Conservation (phyloP, 2,113 vertebrate genomes). For the Apteryx mantelli region DNA sequence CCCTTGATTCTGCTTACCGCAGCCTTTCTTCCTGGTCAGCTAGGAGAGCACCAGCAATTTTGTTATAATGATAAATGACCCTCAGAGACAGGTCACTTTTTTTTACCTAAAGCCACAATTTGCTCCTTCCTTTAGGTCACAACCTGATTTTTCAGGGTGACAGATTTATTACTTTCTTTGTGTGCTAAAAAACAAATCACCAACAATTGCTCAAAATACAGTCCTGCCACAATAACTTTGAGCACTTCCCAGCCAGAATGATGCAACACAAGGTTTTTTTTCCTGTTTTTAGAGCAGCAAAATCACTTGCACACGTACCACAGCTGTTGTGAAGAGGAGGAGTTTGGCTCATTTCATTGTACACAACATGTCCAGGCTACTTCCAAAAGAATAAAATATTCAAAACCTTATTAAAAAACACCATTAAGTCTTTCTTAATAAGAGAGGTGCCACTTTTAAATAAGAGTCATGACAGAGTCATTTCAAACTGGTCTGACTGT, state of each 20-base stretch:
- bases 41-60: slow-evolving; percentile 84
- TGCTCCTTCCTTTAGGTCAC: slow-evolving; percentile 85
- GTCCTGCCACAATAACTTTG: slow-evolving; percentile 65
- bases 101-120: slow-evolving; percentile 91
- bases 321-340: not conserved
- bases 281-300: slow-evolving; percentile 36
- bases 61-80: slow-evolving; percentile 91
- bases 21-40: slow-evolving; percentile 86
- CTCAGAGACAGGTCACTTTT: slow-evolving; percentile 89
- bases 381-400: not conserved
- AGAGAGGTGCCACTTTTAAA: not conserved
- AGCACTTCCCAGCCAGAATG: slow-evolving; percentile 38
- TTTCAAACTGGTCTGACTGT: not conserved
- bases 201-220: slow-evolving; percentile 82
- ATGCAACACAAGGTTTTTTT: slow-evolving; percentile 22
- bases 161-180: slow-evolving; percentile 91
- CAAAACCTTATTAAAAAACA: not conserved
- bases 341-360: not conserved
- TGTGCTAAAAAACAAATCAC: slow-evolving; percentile 86
- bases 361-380: not conserved
- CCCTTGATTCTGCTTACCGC: slow-evolving; percentile 85
- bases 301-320: not conserved
- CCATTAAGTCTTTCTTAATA: not conserved
- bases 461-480: not conserved
- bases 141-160: slow-evolving; percentile 88